Conservation (phyloP, 2,113 vertebrate species). For the Merops nubicus region DNA sequence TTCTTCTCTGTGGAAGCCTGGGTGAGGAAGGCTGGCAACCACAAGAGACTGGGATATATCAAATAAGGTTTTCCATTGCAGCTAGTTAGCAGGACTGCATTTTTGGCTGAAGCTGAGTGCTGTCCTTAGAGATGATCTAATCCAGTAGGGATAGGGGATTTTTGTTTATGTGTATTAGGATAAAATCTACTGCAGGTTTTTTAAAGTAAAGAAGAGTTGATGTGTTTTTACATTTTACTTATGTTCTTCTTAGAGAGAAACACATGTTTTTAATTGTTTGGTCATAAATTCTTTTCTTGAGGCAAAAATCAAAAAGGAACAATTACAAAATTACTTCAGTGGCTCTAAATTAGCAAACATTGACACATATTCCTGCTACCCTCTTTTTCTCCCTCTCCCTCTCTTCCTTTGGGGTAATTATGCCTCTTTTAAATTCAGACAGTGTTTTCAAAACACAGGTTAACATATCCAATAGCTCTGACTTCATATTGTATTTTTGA, state of each 20-base stretch:
- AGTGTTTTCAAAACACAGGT: conserved; percentile 9
- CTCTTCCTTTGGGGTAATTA: conserved; percentile 10
- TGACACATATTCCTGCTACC: not conserved
- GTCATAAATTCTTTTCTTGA: not conserved
- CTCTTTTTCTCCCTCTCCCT: not conserved
- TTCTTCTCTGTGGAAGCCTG: not conserved
- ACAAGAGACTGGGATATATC: not conserved
- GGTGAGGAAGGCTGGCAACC: not conserved
- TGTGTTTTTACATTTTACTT: not conserved
- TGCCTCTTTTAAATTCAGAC: conserved; percentile 40
- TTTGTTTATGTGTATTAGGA: not conserved
- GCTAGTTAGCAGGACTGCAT: not conserved
- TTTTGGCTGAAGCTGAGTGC: not conserved
- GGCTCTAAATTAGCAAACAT: not conserved
- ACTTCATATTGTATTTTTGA: conserved; percentile 1
- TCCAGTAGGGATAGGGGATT: not conserved
- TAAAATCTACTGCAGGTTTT: not conserved
- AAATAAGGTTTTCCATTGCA: not conserved
- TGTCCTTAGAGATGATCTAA: not conserved
- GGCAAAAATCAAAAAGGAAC: not conserved
- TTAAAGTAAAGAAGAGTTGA: not conserved
- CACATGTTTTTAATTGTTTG: not conserved
- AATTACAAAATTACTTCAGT: conserved; percentile 41
- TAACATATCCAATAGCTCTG: conserved; percentile 34
- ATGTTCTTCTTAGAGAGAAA: not conserved